These are phyloP conservation scores for Criorhina ranunculi DNA, from an alignment of 2,888 invertebrate species.

Conservation along the genomic window DNA sequence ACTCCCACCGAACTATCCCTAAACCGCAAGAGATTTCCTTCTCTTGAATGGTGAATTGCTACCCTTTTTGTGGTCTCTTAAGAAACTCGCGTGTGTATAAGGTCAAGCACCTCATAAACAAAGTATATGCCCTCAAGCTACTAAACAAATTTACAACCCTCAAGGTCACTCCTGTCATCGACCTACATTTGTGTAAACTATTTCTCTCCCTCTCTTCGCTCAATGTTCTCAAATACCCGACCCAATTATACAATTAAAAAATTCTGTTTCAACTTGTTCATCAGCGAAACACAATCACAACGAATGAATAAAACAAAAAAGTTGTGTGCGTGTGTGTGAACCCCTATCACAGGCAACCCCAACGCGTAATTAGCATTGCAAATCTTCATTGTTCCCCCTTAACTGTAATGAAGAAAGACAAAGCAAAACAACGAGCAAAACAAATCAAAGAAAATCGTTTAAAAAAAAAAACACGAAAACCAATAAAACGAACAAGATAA, in stretches of 20 bases:
- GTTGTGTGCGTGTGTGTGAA: neutral
- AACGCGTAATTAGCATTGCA: conserved; percentile 17
- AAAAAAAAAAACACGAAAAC: conserved; percentile 9
- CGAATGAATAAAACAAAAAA: conserved; percentile 6
- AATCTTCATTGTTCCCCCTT: neutral
- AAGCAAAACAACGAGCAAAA: conserved; percentile 19
- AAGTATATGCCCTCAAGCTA: neutral
- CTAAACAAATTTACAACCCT: neutral
- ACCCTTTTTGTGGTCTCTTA: too few species aligned
- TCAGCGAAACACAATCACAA: conserved; percentile 11
- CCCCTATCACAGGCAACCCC: conserved; percentile 9
- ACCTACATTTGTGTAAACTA: neutral
- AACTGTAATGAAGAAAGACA: neutral
- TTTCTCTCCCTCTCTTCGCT: neutral
- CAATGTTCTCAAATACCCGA: neutral
- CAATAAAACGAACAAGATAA: neutral
- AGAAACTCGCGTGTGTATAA: neutral
- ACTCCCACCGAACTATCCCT: too few species aligned
- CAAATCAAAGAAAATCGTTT: conserved; percentile 2
- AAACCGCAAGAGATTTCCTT: too few species aligned
- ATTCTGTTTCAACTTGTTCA: conserved; percentile 2
- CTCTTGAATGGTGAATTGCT: neutral
- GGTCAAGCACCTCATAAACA: conserved; percentile 27
- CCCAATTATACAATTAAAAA: conserved; percentile 16
- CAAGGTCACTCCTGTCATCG: conserved; percentile 14